These are phyloP conservation scores for Mythimna ferrago DNA, from an alignment of 2,888 invertebrate species.

Conservation along the genomic window DNA sequence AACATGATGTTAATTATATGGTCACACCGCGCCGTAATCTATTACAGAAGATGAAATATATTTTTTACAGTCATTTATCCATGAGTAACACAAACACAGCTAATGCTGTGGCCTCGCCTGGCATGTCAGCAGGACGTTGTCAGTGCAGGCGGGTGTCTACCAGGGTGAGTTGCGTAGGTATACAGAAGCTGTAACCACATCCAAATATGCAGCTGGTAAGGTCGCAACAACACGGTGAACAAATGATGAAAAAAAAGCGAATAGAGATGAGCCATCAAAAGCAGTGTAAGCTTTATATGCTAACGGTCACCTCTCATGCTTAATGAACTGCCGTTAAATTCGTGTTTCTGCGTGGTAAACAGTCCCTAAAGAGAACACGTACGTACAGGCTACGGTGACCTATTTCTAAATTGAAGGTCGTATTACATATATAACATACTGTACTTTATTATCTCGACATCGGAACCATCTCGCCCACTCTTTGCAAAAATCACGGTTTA, in stretches of 20 bases:
- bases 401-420: neutral
- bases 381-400: neutral
- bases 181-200: too few species aligned
- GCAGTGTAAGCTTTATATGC: neutral
- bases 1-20: conserved; percentile 5
- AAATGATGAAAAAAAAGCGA: too few species aligned
- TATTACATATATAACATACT: neutral
- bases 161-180: too few species aligned
- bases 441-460: too few species aligned
- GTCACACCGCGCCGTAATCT: neutral
- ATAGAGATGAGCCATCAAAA: neutral
- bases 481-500: too few species aligned
- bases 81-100: neutral
- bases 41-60: neutral
- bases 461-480: too few species aligned
- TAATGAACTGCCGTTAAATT: neutral
- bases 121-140: neutral
- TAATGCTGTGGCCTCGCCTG: neutral
- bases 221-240: too few species aligned
- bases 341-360: neutral
- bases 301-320: neutral
- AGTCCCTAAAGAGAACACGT: neutral
- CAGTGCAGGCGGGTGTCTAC: neutral
- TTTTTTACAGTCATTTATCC: too few species aligned
- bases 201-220: too few species aligned